Conservation (phyloP, 2,797 vertebrate genomes). For the Heliangelus exortis region DNA sequence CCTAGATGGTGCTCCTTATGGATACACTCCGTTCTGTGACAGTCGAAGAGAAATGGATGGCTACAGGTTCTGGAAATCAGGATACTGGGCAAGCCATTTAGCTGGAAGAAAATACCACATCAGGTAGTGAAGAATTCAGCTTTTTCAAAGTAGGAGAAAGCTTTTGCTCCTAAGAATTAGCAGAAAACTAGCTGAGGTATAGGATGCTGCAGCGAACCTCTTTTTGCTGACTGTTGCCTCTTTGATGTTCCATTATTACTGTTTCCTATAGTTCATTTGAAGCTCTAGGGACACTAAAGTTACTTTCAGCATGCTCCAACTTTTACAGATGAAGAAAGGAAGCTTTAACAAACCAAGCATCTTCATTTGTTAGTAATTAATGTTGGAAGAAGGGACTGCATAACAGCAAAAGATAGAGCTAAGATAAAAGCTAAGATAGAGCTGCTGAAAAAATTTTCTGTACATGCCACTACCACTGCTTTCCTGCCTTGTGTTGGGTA, state of each 20-base stretch:
- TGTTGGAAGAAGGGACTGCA: constrained; percentile 1
- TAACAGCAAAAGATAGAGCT: background rate
- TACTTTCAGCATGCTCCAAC: background rate
- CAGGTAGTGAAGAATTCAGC: constrained; percentile 79
- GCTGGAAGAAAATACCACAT: constrained; percentile 97
- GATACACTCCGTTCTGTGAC: constrained; percentile 97
- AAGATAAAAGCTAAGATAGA: background rate
- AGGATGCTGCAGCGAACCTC: background rate
- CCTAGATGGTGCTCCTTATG: constrained; percentile 95
- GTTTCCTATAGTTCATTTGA: background rate
- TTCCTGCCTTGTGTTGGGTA: background rate
- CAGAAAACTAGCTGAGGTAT: background rate
- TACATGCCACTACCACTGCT: background rate
- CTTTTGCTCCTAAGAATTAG: background rate
- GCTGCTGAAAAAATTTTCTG: background rate
- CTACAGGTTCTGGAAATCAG: constrained; percentile 97
- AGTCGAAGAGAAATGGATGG: constrained; percentile 97
- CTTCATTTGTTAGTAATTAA: constrained; percentile 23
- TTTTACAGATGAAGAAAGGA: background rate
- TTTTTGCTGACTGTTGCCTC: background rate
- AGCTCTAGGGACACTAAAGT: background rate
- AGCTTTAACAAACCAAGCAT: background rate
- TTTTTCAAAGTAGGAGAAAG: background rate
- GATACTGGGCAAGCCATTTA: constrained; percentile 98
- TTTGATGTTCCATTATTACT: background rate